Percentiles rank a stretch among this genome's conserved stretches.
Evolutionary conservation across 2,113 vertebrate genomes (phyloP).

Genomic region (Pheucticus melanocephalus): DNA sequence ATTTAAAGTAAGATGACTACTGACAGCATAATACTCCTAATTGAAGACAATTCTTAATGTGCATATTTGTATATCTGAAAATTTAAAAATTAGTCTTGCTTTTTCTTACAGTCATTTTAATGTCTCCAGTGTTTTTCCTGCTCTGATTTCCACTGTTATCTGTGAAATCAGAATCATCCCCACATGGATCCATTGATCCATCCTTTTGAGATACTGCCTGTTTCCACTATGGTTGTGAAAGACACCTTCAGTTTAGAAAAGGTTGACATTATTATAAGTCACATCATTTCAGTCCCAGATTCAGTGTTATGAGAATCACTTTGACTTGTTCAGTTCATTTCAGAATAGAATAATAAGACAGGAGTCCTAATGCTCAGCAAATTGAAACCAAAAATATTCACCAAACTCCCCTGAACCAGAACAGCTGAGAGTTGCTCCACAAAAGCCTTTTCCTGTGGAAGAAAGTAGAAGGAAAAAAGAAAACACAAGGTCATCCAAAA

Average conservation of each 20-base stretch:
- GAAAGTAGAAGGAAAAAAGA: background rate
- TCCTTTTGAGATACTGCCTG: background rate
- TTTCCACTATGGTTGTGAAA: background rate
- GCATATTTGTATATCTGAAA: background rate
- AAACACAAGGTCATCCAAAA: background rate
- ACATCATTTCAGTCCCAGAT: background rate
- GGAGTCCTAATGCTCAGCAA: background rate
- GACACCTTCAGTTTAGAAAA: background rate
- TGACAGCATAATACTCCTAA: background rate
- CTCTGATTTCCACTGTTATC: background rate
- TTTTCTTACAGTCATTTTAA: background rate
- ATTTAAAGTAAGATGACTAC: background rate
- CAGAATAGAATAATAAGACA: background rate
- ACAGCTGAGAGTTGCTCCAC: background rate
- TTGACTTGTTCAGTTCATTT: background rate
- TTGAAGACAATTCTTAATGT: background rate
- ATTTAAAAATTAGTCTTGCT: background rate
- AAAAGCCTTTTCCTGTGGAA: background rate
- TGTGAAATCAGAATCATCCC: background rate
- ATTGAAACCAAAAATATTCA: background rate
- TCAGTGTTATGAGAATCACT: background rate
- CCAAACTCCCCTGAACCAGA: background rate
- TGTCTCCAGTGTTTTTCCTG: background rate
- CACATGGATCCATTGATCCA: background rate
- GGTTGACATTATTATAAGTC: background rate